Conservation (phyloP, 1,140 invertebrate species). For the Drosophila parvula region DNA sequence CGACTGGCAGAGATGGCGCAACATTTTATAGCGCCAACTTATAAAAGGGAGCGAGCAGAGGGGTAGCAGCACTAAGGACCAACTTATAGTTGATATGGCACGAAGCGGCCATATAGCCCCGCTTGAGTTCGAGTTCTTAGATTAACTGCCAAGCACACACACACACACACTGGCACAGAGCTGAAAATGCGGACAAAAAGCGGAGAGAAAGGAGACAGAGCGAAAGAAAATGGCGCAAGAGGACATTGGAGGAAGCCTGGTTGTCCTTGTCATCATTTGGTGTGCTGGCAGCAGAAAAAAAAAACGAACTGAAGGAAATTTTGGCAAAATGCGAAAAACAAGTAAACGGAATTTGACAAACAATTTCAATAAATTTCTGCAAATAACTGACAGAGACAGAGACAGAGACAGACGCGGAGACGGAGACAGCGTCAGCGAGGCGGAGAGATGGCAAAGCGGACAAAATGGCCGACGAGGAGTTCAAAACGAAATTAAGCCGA, state of each 20-base stretch:
- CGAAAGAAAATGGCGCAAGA: constrained; percentile 60
- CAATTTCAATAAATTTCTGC: constrained; percentile 82
- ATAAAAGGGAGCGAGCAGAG: constrained; percentile 36
- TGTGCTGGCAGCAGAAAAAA: constrained; percentile 33
- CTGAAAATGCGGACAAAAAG: background rate
- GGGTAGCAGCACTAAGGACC: constrained; percentile 25
- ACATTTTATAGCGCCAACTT: constrained; percentile 60
- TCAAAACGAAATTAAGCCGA: constrained; percentile 78
- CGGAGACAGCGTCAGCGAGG: constrained; percentile 23
- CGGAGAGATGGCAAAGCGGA: constrained; percentile 21
- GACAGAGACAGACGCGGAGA: constrained; percentile 5
- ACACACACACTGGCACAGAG: background rate
- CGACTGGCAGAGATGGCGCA: constrained; percentile 49
- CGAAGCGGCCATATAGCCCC: constrained; percentile 57
- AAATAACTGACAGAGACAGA: constrained; percentile 72
- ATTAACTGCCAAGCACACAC: constrained; percentile 63
- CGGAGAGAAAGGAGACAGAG: background rate
- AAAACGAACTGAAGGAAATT: constrained; percentile 19
- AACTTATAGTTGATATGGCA: constrained; percentile 68
- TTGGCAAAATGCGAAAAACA: constrained; percentile 77
- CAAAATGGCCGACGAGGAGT: constrained; percentile 74
- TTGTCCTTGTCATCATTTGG: constrained; percentile 57
- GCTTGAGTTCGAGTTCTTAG: constrained; percentile 53
- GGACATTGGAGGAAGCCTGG: constrained; percentile 63
- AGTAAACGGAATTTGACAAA: constrained; percentile 82